phyloP scores from a whole-genome alignment of 37 sponge, comb jelly and placozoan genomes.

The Crambe crambe region DNA sequence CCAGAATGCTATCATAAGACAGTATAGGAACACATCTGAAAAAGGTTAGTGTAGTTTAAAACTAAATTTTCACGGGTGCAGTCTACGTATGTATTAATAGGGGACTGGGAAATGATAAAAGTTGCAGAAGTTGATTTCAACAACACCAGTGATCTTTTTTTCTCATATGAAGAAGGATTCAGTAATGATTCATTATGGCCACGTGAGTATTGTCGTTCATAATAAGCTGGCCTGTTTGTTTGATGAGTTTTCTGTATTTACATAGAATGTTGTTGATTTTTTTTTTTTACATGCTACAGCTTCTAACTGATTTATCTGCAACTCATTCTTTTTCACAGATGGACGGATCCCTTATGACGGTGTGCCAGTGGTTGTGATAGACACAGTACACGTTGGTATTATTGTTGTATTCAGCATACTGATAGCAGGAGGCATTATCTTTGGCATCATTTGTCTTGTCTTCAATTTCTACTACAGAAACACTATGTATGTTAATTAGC shows the following conservation, averaged over 20 bases:
- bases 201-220: background rate
- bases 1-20: background rate
- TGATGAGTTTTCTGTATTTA: no score
- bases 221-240: no score
- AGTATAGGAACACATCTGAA: background rate
- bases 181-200: background rate
- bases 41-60: background rate
- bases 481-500: constrained; percentile 33
- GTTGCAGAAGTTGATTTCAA: background rate
- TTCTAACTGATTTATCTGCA: no score
- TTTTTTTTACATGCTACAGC: no score
- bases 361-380: constrained; percentile 9
- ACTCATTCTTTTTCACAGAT: background rate
- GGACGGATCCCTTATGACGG: constrained; percentile 54
- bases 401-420: constrained; percentile 8
- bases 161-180: background rate
- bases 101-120: background rate
- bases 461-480: constrained; percentile 55
- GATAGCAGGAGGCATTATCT: constrained; percentile 17
- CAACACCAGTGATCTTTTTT: background rate
- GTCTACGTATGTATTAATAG: no score
- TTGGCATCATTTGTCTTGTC: constrained; percentile 36
- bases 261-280: no score
- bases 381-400: constrained; percentile 1
- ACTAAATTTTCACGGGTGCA: background rate